Base-by-base conservation (phyloP, 2,888 invertebrate species). In the Maniola hyperantus region DNA sequence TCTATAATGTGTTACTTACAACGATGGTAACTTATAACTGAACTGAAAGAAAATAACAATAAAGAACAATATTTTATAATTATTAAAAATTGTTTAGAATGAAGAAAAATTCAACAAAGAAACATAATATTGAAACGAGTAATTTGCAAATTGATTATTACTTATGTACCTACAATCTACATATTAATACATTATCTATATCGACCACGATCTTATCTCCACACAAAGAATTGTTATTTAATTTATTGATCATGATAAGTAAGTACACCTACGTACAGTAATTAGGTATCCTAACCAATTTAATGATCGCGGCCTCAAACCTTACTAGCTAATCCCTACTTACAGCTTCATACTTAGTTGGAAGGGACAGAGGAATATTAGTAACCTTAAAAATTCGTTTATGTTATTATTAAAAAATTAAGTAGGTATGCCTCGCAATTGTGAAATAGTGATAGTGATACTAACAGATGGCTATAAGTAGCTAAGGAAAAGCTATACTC, bases 401-500 rank as follows among this genome's bases (percentile, higher is more conserved):
- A 1, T 2, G 7, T 34, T 53, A 26, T 34, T 8, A 4, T 6
- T n/a, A 5, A 11, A 55, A 15, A 18, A 36, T n/a, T n/a, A 39
- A 55, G 2, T 26, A 4, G 11, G 36, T 36, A 18, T 18, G 39
- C 39, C 57, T 42, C 57, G 42, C 57, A 57, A 20, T 57, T 20
- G 20, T 42, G 57, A 57, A 42, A 13, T n/a, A 53, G 20, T 8
- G 11, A 36, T 44, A 69, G 72, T 74, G 75, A 74, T 75, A 77
- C 74, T 68, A 72, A 75, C 78, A 78, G 74, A 79, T 75, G 72
- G 68, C 71, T 61, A 66, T 57, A 57, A 20, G 44, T 66, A 64
- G 72, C 72, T 50, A 71, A 74, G 67, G 61, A 72, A 75, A 79
- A 75, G 73, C 67, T 71, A 74, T 84, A 92, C 91, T 91, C 79